Evolutionary conservation across 1,140 invertebrate genomes (phyloP), one percentile per base, ranked within the genome.

Genomic region (Chrysopa pallens): DNA sequence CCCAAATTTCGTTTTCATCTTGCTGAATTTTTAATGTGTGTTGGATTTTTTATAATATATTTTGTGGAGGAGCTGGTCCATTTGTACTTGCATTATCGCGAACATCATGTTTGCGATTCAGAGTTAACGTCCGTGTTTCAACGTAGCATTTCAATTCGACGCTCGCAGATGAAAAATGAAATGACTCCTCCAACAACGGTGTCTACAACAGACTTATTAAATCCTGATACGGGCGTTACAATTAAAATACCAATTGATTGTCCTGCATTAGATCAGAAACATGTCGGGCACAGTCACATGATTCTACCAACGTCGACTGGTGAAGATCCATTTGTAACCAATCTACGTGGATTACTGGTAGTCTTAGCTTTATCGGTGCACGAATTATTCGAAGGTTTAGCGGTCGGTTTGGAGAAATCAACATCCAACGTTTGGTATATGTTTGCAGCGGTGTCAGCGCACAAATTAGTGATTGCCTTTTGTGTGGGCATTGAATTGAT

Each of bases 361-460:
- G 81, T 93, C 1, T 61, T 89, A 15, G 89, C 89, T 1, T 65
- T 95, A 8, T 89, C 87, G 6, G 76, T 93, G 41, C 90, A 95
- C 56, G 85, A 90, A 49, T 64, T 92, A 0, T 90, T 95, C 53
- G 90, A 95, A 70, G 90, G 90, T 23, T 69, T 93, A 42, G 82
- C 88, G 14, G 80, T 93, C 43, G 88, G 88, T 8, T 64, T 92
- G 14, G 85, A 90, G 58, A 64, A 66, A 13, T 70, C 72, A 8
- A 60, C 74, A 6, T 57, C 62, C 2, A 68, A 76, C 37, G 80
- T 90, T 6, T 87, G 83, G 78, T 29, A 42, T 29, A 60, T 62
- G 58, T 59, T 61, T 39, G 57, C 51, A 28, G 57, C 74, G 0
- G 64, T 76, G 1, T 54, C 62, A 17, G 63, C 70, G 7, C 75